Base-by-base conservation (phyloP, 2,888 invertebrate species). In the Osedax frankpressi region DNA sequence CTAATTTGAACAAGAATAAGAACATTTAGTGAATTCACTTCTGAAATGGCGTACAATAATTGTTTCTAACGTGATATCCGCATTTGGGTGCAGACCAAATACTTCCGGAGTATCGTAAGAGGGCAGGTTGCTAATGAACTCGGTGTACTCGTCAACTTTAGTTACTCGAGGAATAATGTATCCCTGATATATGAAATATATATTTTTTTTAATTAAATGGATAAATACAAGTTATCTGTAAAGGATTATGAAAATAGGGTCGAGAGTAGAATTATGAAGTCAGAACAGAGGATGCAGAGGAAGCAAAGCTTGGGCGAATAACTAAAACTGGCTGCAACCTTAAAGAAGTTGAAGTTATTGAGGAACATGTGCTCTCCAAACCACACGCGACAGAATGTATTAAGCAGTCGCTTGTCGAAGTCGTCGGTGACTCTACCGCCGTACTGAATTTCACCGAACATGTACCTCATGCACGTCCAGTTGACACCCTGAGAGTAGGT, bases 371-470 rank as follows among this genome's bases (percentile, higher is more conserved):
- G 78, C 71, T 85, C 85, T 14, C 82, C 80, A 75, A 85, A 85
- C 84, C 84, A 85, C 27, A 82, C 82, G 71, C 80, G 80, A 74
- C 84, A 83, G 80, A 84, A 84, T 0, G 85, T 84, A 77, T 82
- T 83, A 30, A 85, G 80, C 44, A 85, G 80, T 27, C 83, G 80
- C 75, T 84, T 84, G 80, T 85, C 85, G 75, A 79, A 84, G 78
- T 85, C 85, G 70, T 85, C 85, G 2, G 85, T 85, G 26, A 85
- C 84, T 74, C 84, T 81, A 62, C 85, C 85, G 26, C 85, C 85
- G 78, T 85, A 85, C 76, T 85, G 85, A 76, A 85, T 84, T 76
- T 85, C 85, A n/a, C 84, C 84, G 73, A 85, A 80, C 85, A 85
- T 85, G 80, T 85, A 85, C n/a, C 84, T 80, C 2, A 84, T 82